Conservation (phyloP, 2,113 vertebrate species). For the Ciconia boyciana region DNA sequence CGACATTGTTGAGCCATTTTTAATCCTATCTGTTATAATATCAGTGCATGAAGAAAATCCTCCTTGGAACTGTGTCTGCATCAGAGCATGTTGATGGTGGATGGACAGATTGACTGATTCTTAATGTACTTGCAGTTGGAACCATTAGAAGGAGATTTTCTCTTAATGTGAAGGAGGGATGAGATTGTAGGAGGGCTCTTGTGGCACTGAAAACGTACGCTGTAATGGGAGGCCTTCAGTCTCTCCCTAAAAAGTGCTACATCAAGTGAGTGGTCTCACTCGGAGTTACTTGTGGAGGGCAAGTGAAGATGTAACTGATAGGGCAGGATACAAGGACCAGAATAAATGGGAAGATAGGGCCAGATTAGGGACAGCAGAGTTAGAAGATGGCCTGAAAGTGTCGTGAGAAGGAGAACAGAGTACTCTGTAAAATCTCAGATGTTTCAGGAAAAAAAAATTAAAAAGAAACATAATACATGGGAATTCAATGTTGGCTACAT, state of each 20-base stretch:
- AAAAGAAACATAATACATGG: background rate
- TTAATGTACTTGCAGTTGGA: background rate
- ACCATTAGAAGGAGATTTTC: background rate
- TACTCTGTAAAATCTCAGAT: background rate
- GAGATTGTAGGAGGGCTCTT: background rate
- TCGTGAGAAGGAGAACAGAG: background rate
- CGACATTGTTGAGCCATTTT: background rate
- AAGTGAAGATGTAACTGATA: background rate
- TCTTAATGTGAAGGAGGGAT: background rate
- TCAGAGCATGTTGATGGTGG: background rate
- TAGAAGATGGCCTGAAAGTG: background rate
- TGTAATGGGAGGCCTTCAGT: background rate
- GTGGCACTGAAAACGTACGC: background rate
- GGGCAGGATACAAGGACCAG: background rate
- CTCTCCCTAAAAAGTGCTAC: background rate
- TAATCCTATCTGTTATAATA: background rate
- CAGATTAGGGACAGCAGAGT: too few species aligned
- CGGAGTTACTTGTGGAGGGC: fast-evolving
- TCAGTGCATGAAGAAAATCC: background rate
- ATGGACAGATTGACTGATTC: background rate
- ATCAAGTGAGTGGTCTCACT: background rate
- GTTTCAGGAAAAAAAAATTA: background rate
- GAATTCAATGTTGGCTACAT: background rate
- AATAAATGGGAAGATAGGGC: background rate
- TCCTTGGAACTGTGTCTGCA: background rate